phyloP scores from a whole-genome alignment of 2,113 vertebrate species.

The Tachysurus fulvidraco region DNA sequence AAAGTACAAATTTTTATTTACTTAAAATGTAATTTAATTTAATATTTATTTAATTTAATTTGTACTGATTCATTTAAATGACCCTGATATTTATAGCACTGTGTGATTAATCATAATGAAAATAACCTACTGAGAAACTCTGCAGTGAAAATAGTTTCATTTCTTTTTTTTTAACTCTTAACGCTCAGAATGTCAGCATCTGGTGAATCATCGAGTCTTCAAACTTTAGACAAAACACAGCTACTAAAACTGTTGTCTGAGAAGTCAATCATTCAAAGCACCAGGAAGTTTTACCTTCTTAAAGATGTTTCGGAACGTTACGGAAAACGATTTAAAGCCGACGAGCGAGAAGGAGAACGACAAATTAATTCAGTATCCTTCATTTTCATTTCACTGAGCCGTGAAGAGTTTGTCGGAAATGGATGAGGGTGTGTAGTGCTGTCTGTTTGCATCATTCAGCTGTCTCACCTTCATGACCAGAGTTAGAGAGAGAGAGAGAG shows the following conservation, averaged over 20 bases:
- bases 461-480: not conserved
- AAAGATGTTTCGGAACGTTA: too few relatives aligned
- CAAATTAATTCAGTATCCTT: not conserved
- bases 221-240: not conserved
- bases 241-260: not conserved
- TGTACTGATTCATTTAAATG: not conserved
- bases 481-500: not conserved
- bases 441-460: not conserved
- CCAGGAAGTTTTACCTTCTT: not conserved
- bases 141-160: not conserved
- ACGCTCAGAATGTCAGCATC: not conserved
- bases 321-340: not conserved
- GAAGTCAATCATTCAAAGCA: not conserved
- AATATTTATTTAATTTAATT: not conserved
- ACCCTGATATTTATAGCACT: not conserved
- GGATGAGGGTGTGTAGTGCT: not conserved
- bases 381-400: not conserved
- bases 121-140: not conserved
- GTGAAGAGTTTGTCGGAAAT: not conserved
- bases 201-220: not conserved
- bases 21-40: not conserved
- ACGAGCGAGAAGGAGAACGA: not conserved
- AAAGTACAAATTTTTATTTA: not conserved
- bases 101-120: not conserved
- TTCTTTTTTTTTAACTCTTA: not conserved